Percentiles rank a stretch among this genome's conserved stretches.
These are phyloP conservation scores for Caenorhabditis auriculariae DNA, from an alignment of 2,888 invertebrate species.

Conservation along the genomic window DNA sequence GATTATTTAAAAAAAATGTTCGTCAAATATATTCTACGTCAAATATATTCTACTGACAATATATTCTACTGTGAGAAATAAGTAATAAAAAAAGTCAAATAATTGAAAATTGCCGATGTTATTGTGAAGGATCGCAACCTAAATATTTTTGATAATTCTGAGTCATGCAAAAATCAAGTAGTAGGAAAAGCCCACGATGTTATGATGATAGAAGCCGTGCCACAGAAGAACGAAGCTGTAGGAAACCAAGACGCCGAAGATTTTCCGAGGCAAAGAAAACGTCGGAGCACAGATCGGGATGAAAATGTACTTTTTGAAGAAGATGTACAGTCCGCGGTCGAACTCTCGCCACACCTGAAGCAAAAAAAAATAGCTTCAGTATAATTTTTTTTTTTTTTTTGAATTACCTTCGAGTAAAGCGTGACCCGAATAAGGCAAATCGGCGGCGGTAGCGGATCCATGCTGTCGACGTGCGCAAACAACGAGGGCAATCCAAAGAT, in stretches of 20 bases:
- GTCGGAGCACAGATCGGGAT: slow-evolving; percentile 66
- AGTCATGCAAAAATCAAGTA: too few species aligned
- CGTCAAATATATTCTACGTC: too few species aligned
- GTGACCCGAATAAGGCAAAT: slow-evolving; percentile 67
- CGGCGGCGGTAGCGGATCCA: slow-evolving; percentile 65
- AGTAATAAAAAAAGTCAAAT: neutral
- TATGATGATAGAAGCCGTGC: slow-evolving; percentile 66
- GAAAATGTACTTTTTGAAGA: slow-evolving; percentile 67
- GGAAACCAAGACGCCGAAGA: slow-evolving; percentile 64
- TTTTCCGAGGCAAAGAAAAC: slow-evolving; percentile 62
- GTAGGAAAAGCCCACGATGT: slow-evolving; percentile 51
- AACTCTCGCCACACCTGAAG: slow-evolving; percentile 66
- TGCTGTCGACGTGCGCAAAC: slow-evolving; percentile 65
- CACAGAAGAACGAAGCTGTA: slow-evolving; percentile 66
- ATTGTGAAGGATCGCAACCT: neutral
- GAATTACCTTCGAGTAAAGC: slow-evolving; percentile 64
- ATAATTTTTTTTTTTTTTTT: neutral
- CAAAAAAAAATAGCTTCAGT: neutral
- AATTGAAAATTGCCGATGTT: neutral
- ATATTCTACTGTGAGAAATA: too few species aligned
- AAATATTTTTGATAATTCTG: too few species aligned
- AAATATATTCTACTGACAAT: too few species aligned
- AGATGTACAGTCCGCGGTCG: slow-evolving; percentile 66
- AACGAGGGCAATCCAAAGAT: slow-evolving; percentile 66
- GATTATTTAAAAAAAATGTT: too few species aligned